Evolutionary conservation across 2,888 invertebrate genomes (phyloP).

Genomic region (Ischnura elegans): DNA sequence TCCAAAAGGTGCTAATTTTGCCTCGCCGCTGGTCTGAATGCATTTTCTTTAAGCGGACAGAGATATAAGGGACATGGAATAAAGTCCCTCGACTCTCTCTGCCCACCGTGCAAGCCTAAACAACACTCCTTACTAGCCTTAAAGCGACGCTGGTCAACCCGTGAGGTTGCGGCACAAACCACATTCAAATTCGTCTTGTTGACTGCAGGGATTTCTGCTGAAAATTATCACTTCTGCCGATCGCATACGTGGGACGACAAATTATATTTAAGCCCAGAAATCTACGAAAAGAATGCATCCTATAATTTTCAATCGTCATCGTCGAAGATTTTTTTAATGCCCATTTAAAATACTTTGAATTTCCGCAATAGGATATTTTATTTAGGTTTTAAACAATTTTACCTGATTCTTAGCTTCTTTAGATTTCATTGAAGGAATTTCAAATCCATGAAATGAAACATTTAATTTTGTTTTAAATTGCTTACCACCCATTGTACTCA

Average conservation of each 20-base stretch:
- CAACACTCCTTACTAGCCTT: neutral
- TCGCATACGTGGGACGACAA: neutral
- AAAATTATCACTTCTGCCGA: neutral
- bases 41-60: constrained; percentile 48
- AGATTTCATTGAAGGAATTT: no score
- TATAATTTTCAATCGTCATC: no score
- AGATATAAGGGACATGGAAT: constrained; percentile 8
- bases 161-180: neutral
- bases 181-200: neutral
- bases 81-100: neutral
- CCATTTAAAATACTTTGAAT: neutral
- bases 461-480: no score
- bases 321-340: no score
- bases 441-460: no score
- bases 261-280: no score
- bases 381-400: no score
- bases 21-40: constrained; percentile 12
- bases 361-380: neutral
- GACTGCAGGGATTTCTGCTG: neutral
- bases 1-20: constrained; percentile 63
- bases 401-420: no score
- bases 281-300: no score
- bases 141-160: neutral
- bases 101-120: neutral
- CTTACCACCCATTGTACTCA: no score